A percentile compares a stretch with the other conserved stretches of the same genome.
Evolutionary conservation across 2,888 invertebrate species (phyloP).

Genomic region (Drosophila koepferae): DNA sequence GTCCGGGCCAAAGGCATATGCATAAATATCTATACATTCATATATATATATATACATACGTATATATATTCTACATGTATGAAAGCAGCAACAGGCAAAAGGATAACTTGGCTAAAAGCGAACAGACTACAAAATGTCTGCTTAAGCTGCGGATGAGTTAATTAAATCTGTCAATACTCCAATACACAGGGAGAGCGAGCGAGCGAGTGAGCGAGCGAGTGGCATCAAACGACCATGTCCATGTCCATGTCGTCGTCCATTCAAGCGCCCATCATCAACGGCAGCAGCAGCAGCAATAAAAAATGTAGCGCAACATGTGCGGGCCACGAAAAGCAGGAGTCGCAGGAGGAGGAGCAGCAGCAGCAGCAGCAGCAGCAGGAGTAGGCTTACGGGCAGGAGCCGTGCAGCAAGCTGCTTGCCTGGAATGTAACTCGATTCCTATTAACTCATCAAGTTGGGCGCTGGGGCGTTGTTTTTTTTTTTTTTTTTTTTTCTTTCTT

Average conservation of each 20-base stretch:
- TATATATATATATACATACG: neutral
- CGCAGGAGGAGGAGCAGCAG: neutral
- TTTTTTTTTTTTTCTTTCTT: slow-evolving; percentile 7
- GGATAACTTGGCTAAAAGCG: slow-evolving; percentile 56
- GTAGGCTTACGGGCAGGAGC: slow-evolving; percentile 2
- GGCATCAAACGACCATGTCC: slow-evolving; percentile 69
- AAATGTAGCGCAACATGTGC: slow-evolving; percentile 73
- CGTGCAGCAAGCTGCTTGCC: slow-evolving; percentile 60
- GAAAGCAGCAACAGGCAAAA: slow-evolving; percentile 46
- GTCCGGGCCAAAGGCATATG: slow-evolving; percentile 30
- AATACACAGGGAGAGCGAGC: slow-evolving; percentile 39
- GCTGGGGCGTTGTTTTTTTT: slow-evolving; percentile 66
- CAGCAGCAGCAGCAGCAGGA: neutral
- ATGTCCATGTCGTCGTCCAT: slow-evolving; percentile 73
- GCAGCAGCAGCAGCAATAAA: slow-evolving; percentile 63
- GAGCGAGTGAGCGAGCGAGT: slow-evolving; percentile 23
- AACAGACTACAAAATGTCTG: slow-evolving; percentile 75
- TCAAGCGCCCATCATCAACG: slow-evolving; percentile 67
- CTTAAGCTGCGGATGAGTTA: slow-evolving; percentile 80
- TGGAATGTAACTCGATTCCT: slow-evolving; percentile 84
- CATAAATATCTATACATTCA: neutral
- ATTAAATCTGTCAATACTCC: slow-evolving; percentile 81
- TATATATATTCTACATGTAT: slow-evolving; percentile 5
- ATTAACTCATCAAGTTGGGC: slow-evolving; percentile 83
- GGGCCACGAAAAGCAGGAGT: slow-evolving; percentile 41